phyloP scores from a whole-genome alignment of 2,888 invertebrate species.

The Eudasyphora cyanicolor region DNA sequence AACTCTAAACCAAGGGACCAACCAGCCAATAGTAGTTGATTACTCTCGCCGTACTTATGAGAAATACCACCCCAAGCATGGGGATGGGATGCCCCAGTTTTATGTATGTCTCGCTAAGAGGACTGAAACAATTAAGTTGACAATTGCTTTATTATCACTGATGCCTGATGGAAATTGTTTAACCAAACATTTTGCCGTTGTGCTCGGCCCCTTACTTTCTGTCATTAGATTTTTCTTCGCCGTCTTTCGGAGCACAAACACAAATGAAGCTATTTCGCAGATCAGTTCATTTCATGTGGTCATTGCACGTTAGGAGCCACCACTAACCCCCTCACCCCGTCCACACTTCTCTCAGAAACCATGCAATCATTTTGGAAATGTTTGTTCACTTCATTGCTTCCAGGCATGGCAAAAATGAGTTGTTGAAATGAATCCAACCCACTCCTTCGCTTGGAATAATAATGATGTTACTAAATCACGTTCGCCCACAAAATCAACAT shows the following conservation, averaged over 20 bases:
- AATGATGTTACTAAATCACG: constrained; percentile 11
- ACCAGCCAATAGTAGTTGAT: too few species aligned
- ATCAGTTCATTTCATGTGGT: background rate
- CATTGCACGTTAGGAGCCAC: too few species aligned
- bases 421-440: background rate
- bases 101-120: too few species aligned
- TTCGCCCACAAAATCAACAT: constrained; percentile 22
- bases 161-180: background rate
- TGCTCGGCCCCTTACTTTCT: background rate
- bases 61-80: too few species aligned
- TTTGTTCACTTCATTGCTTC: background rate
- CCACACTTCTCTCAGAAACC: background rate
- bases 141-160: too few species aligned
- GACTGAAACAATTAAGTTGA: too few species aligned
- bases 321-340: too few species aligned
- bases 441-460: background rate
- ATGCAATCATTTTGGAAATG: background rate
- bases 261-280: background rate
- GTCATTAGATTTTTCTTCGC: too few species aligned
- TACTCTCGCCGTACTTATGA: too few species aligned
- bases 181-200: background rate
- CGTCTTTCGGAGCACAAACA: background rate
- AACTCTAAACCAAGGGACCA: too few species aligned
- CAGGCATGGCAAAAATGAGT: background rate
- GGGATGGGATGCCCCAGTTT: too few species aligned